Conservation (phyloP, 2,113 vertebrate genomes). For the Toxotes chatareus region DNA sequence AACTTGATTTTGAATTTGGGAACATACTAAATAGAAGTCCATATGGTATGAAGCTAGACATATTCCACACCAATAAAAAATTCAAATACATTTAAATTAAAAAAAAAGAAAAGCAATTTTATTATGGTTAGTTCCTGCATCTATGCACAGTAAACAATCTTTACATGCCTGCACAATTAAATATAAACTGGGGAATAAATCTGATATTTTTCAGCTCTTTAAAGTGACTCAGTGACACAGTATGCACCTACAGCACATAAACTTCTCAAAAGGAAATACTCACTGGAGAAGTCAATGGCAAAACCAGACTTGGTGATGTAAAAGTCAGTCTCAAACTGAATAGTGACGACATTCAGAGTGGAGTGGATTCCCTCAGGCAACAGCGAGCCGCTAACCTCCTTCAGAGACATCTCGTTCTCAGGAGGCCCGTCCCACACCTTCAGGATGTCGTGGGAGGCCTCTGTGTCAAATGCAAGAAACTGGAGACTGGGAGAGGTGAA, state of each 20-base stretch:
- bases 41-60: not conserved
- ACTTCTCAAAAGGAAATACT: constrained; percentile 73
- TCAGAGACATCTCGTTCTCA: constrained; percentile 96
- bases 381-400: constrained; percentile 96
- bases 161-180: not conserved
- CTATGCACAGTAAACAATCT: not conserved
- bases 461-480: constrained; percentile 98
- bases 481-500: constrained; percentile 87
- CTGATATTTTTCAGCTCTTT: not conserved
- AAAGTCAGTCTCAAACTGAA: constrained; percentile 99
- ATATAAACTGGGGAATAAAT: not conserved
- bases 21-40: not conserved
- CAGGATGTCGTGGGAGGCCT: constrained; percentile 97
- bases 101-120: too few species aligned
- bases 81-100: too few species aligned
- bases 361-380: constrained; percentile 97
- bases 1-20: not conserved
- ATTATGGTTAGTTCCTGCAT: not conserved
- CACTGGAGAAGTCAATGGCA: constrained; percentile 98
- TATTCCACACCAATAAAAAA: too few species aligned
- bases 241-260: not conserved
- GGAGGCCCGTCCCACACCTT: constrained; percentile 97
- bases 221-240: not conserved
- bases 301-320: constrained; percentile 99
- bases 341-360: constrained; percentile 94